Conservation (phyloP, 1,140 invertebrate genomes). For the Ridgeia piscesae region DNA sequence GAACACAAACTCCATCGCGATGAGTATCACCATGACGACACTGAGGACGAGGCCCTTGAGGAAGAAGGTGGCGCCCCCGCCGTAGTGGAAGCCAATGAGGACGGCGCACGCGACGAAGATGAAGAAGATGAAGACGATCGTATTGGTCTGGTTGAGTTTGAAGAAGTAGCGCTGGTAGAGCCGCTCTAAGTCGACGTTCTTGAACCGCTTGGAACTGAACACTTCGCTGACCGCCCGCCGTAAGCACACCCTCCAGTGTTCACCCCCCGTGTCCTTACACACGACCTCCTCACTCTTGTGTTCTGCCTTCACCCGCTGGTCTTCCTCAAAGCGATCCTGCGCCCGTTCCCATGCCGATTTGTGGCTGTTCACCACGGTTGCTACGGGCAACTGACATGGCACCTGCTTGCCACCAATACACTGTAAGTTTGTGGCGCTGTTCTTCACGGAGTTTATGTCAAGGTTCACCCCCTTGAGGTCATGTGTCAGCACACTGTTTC, state of each 20-base stretch:
- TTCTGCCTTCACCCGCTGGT: background rate
- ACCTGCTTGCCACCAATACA: background rate
- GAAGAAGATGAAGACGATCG: conserved; percentile 78
- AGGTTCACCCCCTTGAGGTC: background rate
- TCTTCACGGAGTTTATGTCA: background rate
- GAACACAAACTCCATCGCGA: conserved; percentile 74
- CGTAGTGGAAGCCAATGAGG: conserved; percentile 60
- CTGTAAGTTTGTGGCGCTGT: background rate
- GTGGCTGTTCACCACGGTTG: conserved; percentile 12
- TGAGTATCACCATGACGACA: conserved; percentile 54
- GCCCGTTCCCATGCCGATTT: conserved; percentile 50
- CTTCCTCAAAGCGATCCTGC: conserved; percentile 39
- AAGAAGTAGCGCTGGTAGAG: conserved; percentile 90
- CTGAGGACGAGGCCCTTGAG: conserved; percentile 37
- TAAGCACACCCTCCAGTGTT: background rate
- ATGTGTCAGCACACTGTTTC: background rate
- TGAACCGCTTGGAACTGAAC: conserved; percentile 46
- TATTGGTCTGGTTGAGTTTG: conserved; percentile 87
- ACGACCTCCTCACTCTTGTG: background rate
- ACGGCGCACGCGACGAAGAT: conserved; percentile 70
- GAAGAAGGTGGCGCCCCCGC: conserved; percentile 44
- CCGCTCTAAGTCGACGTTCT: conserved; percentile 68
- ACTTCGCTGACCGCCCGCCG: conserved; percentile 22
- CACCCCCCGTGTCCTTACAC: background rate
- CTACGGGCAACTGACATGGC: background rate